Evolutionary conservation across 1,140 invertebrate genomes (phyloP), one percentile per base, ranked within the genome.

Genomic region (Macrocentrus cingulum): DNA sequence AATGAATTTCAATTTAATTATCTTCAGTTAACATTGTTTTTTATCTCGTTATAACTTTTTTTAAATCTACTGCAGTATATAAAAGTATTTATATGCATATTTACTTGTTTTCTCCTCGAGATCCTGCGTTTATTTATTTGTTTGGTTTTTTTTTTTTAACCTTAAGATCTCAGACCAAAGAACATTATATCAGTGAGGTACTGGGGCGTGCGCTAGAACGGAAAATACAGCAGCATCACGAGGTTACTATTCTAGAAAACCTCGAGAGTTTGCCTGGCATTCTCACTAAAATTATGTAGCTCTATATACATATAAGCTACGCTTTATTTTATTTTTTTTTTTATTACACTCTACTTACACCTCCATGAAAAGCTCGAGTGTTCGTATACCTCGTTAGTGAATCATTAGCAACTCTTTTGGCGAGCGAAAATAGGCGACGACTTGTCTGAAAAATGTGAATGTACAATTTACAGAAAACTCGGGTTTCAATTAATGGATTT

Each of bases 371-470:
- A 68, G 68, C 63, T 60, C 60, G 62, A 63, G 67, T 64, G 64
- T 64, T 46, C 46, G 64, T 65, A n/a, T n/a, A 66, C 64, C 68
- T 72, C 69, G 70, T 72, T 72, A 72, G 66, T 64, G 66, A 70
- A 71, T 71, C 70, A 72, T 72, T 70, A 72, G 69, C 66, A 65
- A 67, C 63, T 64, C 65, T 70, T 62, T 58, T 59, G 58, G 42
- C 59, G 56, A 60, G 53, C 55, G 52, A 57, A 49, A 49, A 49
- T 34, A 34, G 46, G 25, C 62, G 56, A 39, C 52, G 23, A 62
- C 46, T 56, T 36, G 49, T 48, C 25, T 18, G n/a, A 5, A 19
- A 45, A 29, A 19, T 32, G 48, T n/a, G n/a, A n/a, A n/a, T 22
- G 13, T n/a, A 15, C 19, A 19, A 34, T 36, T 58, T 23, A 56